Evolutionary conservation across 2,797 vertebrate genomes (phyloP).

Genomic region (Clarias platycephalus): DNA sequence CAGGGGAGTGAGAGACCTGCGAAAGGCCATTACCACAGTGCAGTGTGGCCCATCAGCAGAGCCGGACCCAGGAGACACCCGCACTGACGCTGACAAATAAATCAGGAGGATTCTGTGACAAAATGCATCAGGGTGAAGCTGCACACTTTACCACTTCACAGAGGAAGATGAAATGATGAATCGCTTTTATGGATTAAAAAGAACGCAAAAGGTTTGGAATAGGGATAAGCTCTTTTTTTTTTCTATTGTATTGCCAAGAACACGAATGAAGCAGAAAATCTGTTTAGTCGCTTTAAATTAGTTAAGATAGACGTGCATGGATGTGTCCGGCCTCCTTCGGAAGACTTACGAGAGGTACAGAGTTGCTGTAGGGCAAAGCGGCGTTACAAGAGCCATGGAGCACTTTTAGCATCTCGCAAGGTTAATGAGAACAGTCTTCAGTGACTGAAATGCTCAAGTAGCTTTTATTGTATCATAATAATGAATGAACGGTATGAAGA

Average conservation of each 20-base stretch:
- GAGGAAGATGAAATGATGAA: conserved; percentile 48
- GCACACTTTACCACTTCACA: conserved; percentile 79
- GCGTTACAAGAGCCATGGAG: conserved; percentile 72
- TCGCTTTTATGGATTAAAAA: neutral
- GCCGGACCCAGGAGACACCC: conserved; percentile 70
- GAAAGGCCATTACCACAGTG: conserved; percentile 69
- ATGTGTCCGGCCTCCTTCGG: conserved; percentile 27
- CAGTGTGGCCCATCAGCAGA: conserved; percentile 70
- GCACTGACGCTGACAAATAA: conserved; percentile 67
- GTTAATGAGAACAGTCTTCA: conserved; percentile 83
- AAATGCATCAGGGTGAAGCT: conserved; percentile 70
- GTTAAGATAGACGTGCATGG: conserved; percentile 19
- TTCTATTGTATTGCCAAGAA: neutral
- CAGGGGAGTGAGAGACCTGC: conserved; percentile 58
- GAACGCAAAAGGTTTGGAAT: neutral
- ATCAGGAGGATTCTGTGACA: conserved; percentile 54
- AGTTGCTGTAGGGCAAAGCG: conserved; percentile 65
- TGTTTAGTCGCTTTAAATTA: neutral
- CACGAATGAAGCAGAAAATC: neutral
- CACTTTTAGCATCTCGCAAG: conserved; percentile 76
- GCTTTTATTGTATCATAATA: conserved; percentile 87
- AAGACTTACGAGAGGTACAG: conserved; percentile 61
- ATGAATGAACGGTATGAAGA: conserved; percentile 80
- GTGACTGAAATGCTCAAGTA: conserved; percentile 84
- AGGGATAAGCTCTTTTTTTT: neutral